phyloP scores from a whole-genome alignment of 92 coral and sea anemone species.

The Plumapathes pennacea region DNA sequence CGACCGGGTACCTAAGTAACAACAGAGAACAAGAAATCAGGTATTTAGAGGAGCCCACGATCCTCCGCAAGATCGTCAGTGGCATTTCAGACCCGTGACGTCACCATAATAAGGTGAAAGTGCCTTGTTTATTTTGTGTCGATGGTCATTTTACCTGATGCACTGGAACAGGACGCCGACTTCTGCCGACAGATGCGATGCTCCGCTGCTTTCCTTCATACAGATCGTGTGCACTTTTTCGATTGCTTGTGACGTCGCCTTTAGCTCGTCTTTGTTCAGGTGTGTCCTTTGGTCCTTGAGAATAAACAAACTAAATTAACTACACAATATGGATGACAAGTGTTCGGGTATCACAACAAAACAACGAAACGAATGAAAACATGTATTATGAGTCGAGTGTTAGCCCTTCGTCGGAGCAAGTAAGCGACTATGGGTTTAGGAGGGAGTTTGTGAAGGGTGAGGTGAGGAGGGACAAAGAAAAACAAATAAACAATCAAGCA shows the following conservation, averaged over 20 bases:
- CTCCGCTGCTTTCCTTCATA: conserved; percentile 89
- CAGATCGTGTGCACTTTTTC: conserved; percentile 87
- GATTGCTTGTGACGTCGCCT: conserved; percentile 89
- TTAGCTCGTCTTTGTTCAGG: conserved; percentile 89
- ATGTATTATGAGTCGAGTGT: no score
- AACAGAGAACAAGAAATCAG: not conserved
- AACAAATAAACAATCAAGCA: no score
- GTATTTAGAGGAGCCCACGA: not conserved
- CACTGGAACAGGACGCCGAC: conserved; percentile 90
- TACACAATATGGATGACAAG: no score
- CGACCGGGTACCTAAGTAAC: conserved; percentile 82
- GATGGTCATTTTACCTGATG: conserved; percentile 62
- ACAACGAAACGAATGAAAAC: no score
- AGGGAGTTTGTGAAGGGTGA: no score
- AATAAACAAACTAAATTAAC: not conserved
- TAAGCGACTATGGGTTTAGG: no score
- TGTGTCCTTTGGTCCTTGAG: conserved; percentile 60
- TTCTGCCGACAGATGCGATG: conserved; percentile 84
- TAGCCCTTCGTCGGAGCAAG: no score
- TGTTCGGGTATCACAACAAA: no score
- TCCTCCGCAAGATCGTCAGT: not conserved
- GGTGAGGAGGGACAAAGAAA: no score
- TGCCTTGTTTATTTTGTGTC: not conserved
- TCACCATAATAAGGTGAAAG: not conserved
- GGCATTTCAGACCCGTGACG: not conserved